These are phyloP conservation scores for Philaethria dido DNA, from an alignment of 2,888 invertebrate species.

Conservation along the genomic window DNA sequence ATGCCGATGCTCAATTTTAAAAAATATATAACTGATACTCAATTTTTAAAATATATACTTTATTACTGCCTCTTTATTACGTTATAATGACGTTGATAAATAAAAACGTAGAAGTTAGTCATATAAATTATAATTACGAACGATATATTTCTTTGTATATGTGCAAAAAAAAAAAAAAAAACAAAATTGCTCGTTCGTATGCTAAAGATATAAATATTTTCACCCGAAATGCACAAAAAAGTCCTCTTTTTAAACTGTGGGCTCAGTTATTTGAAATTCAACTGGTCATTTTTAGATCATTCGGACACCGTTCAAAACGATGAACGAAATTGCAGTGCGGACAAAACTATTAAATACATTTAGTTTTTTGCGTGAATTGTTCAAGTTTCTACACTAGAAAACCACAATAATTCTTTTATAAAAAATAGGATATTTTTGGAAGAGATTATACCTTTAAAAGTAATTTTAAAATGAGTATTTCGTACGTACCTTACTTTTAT, in stretches of 20 bases:
- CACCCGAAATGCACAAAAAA: background rate
- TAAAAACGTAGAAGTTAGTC: too few species aligned
- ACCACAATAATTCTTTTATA: background rate
- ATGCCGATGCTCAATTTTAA: too few species aligned
- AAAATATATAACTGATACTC: too few species aligned
- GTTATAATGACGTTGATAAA: too few species aligned
- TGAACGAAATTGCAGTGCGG: slow-evolving; percentile 12
- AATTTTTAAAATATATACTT: too few species aligned
- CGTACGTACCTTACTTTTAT: too few species aligned
- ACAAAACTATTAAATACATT: slow-evolving; percentile 9
- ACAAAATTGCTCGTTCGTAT: background rate
- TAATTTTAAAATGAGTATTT: too few species aligned
- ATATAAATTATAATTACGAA: too few species aligned
- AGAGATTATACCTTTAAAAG: too few species aligned
- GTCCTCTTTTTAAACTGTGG: slow-evolving; percentile 6
- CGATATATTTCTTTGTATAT: background rate
- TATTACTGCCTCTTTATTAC: too few species aligned
- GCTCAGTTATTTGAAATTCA: slow-evolving; percentile 9
- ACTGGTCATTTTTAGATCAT: slow-evolving; percentile 13
- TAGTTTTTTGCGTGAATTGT: slow-evolving; percentile 17
- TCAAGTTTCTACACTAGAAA: background rate
- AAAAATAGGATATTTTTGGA: too few species aligned
- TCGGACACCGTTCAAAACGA: slow-evolving; percentile 9
- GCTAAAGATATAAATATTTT: slow-evolving; percentile 8
- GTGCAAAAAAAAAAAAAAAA: background rate